Evolutionary conservation across 2,888 invertebrate species (phyloP), one percentile per base, ranked within the genome.

Genomic region (Oegoconia quadripuncta): DNA sequence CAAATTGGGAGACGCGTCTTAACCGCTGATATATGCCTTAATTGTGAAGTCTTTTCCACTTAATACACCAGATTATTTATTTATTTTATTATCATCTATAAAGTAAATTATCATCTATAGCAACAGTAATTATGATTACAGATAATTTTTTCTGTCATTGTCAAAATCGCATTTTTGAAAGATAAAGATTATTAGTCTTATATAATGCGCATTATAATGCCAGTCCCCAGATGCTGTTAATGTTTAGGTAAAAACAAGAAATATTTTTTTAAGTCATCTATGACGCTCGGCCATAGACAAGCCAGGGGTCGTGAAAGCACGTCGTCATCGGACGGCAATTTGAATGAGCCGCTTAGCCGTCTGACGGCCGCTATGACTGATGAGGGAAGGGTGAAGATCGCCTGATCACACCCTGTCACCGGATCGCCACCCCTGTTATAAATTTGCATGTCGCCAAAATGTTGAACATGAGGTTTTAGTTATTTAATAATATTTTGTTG

Each of bases 271-370:
- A 18, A 28, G 9, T 32, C 29, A 13, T 42, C 42, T 38, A 12
- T 42, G 74, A n/a, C 38, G 37, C 40, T 60, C 59, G 74, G 59
- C 68, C 72, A 72, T 64, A 74, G 74, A 67, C 66, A 74, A 76
- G 72, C 69, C 76, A 73, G 74, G 84, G 86, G 81, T 79, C 71
- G 75, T 67, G 76, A 84, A 86, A 86, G 80, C 83, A 80, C 81
- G 74, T 58, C 79, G 87, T 87, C 87, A 87, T 86, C 79, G 77
- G 74, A 67, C 70, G 74, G 81, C 79, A 87, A 87, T 87, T 87
- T 87, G 87, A 87, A 86, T 87, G 80, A 67, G 78, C 76, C 86
- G 83, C 84, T 84, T 83, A 81, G 83, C 78, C 74, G 74, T 68
- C 66, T 76, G 79, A 78, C 78, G 74, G 58, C 69, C 63, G 73